Conservation (phyloP, 2,113 vertebrate species). For the Seriola rivoliana region DNA sequence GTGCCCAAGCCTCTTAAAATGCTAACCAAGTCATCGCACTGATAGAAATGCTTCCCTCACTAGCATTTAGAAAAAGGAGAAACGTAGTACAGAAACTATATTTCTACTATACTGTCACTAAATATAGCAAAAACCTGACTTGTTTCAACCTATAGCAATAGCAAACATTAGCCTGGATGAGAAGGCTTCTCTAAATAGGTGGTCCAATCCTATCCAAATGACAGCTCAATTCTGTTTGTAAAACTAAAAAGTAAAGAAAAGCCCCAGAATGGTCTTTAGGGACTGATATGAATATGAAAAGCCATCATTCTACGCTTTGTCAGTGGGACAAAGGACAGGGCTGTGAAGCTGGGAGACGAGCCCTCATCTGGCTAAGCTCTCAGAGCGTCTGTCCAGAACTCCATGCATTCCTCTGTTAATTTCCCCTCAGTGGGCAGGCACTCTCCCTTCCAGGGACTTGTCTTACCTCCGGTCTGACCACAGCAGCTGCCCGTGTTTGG, state of each 20-base stretch:
- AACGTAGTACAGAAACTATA: slow-evolving; percentile 1
- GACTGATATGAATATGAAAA: slow-evolving; percentile 76
- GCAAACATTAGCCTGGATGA: slow-evolving; percentile 16
- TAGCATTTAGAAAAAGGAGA: slow-evolving; percentile 8
- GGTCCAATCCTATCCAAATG: slow-evolving; percentile 55
- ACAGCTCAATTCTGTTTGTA: slow-evolving; percentile 68
- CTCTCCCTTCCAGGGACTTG: slow-evolving; percentile 67
- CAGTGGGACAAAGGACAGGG: slow-evolving; percentile 68
- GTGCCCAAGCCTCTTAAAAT: slow-evolving; percentile 67
- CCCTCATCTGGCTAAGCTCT: slow-evolving; percentile 76
- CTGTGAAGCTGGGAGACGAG: slow-evolving; percentile 70
- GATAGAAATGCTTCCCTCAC: slow-evolving; percentile 18
- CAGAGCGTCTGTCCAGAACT: slow-evolving; percentile 66
- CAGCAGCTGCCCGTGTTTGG: slow-evolving; percentile 70
- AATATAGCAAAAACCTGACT: slow-evolving; percentile 1
- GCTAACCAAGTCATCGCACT: slow-evolving; percentile 47
- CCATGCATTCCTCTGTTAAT: slow-evolving; percentile 79
- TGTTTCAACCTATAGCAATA: slow-evolving; percentile 9
- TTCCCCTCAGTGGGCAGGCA: slow-evolving; percentile 70
- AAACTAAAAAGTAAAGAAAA: slow-evolving; percentile 41
- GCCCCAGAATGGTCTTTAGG: slow-evolving; percentile 33
- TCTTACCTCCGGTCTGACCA: slow-evolving; percentile 63
- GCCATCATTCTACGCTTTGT: slow-evolving; percentile 61
- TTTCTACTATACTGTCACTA: slow-evolving; percentile 19
- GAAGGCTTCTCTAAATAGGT: slow-evolving; percentile 51